Conservation (phyloP, 2,888 invertebrate species). For the Caenorhabditis auriculariae region DNA sequence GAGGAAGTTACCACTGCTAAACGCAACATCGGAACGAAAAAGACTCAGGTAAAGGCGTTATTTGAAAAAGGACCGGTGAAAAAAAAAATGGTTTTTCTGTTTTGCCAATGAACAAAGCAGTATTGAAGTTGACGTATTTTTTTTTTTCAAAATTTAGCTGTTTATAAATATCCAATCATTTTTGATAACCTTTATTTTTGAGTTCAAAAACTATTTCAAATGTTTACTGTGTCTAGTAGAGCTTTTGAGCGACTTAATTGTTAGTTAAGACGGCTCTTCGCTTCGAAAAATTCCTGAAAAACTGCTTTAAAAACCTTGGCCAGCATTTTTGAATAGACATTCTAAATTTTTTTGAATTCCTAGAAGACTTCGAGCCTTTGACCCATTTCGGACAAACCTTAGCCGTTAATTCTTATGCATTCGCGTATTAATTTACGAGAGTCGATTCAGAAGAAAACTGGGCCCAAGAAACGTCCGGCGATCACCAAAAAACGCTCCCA, state of each 20-base stretch:
- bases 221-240: too few relatives aligned
- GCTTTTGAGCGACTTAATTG: too few relatives aligned
- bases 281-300: constrained; percentile 6
- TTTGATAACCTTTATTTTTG: too few relatives aligned
- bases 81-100: too few relatives aligned
- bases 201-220: too few relatives aligned
- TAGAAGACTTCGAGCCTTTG: background rate
- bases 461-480: constrained; percentile 11
- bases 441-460: background rate
- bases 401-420: background rate
- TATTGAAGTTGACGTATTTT: too few relatives aligned
- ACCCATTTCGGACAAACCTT: background rate
- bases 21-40: background rate
- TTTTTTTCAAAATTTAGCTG: too few relatives aligned
- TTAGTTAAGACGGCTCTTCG: too few relatives aligned
- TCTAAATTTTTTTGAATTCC: background rate
- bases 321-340: constrained; percentile 1
- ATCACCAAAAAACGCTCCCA: constrained; percentile 12
- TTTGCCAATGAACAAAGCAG: too few relatives aligned
- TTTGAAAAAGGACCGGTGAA: too few relatives aligned
- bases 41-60: too few relatives aligned
- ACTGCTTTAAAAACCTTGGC: constrained; percentile 7
- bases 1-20: background rate
- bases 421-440: background rate
- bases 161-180: too few relatives aligned